A percentile compares a stretch with the other conserved stretches of the same genome.
Conservation (phyloP, 2,113 vertebrate genomes). For the Epinephelus fuscoguttatus region DNA sequence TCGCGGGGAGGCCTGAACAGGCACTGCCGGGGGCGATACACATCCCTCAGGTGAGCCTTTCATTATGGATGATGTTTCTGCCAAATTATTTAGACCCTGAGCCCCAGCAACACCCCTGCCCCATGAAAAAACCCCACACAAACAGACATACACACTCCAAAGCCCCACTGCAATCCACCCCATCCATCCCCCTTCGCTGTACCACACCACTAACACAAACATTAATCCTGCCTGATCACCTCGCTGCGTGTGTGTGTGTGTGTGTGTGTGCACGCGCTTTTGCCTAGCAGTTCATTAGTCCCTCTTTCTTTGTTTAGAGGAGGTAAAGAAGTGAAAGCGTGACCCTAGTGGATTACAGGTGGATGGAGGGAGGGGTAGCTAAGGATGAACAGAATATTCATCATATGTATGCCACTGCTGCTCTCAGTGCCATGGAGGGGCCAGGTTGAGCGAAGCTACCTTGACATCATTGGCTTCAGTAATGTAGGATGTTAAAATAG, state of each 20-base stretch:
- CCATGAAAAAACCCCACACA: conserved; percentile 45
- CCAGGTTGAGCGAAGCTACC: conserved; percentile 15
- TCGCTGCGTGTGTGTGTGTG: background rate
- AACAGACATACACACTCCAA: conserved; percentile 44
- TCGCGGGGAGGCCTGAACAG: conserved; percentile 71
- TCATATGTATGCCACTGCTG: conserved; percentile 42
- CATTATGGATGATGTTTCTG: conserved; percentile 89
- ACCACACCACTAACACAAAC: conserved; percentile 52
- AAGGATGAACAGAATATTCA: conserved; percentile 50
- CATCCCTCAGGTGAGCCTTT: conserved; percentile 86
- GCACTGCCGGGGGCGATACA: conserved; percentile 86
- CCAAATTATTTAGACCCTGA: conserved; percentile 86
- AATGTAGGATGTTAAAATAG: conserved; percentile 33
- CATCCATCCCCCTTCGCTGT: conserved; percentile 15
- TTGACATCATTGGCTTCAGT: conserved; percentile 31
- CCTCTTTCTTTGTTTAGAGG: conserved; percentile 55
- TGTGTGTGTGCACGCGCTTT: conserved; percentile 8
- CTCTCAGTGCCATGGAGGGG: conserved; percentile 21
- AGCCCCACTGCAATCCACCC: conserved; percentile 29
- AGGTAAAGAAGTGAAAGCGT: conserved; percentile 38
- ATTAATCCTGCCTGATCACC: conserved; percentile 67
- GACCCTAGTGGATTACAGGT: conserved; percentile 45
- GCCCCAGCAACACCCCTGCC: conserved; percentile 63
- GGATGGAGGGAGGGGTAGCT: conserved; percentile 25
- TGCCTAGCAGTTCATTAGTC: conserved; percentile 51